Conservation (phyloP, 2,888 invertebrate species). For the Syrphus vitripennis region DNA sequence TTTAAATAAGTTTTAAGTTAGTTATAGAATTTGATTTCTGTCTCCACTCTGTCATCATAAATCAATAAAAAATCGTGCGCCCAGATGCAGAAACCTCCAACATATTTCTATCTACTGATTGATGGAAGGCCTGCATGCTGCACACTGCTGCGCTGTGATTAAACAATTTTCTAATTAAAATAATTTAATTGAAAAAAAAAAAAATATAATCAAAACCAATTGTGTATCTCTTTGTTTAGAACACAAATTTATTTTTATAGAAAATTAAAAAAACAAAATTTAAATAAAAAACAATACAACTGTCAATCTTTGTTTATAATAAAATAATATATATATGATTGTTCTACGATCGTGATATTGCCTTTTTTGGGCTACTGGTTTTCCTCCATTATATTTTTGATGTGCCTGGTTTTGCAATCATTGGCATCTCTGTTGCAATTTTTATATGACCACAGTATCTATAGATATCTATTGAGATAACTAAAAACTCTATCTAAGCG, state of each 20-base stretch:
- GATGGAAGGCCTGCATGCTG: neutral
- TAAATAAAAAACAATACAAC: slow-evolving; percentile 65
- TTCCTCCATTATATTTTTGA: slow-evolving; percentile 39
- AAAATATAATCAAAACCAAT: no score
- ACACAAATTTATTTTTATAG: neutral
- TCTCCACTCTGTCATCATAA: slow-evolving; percentile 48
- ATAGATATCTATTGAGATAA: neutral
- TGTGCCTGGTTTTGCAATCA: neutral
- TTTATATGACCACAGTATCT: slow-evolving; percentile 49
- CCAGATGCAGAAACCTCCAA: slow-evolving; percentile 16
- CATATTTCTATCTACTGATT: neutral
- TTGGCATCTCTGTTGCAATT: slow-evolving; percentile 35
- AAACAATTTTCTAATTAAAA: slow-evolving; percentile 66
- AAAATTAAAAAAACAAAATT: slow-evolving; percentile 7
- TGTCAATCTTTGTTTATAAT: slow-evolving; percentile 41
- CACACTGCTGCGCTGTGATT: slow-evolving; percentile 8
- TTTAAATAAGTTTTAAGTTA: slow-evolving; percentile 4
- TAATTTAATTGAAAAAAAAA: slow-evolving; percentile 53
- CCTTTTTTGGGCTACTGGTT: slow-evolving; percentile 63
- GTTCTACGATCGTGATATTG: slow-evolving; percentile 55
- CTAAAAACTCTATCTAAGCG: neutral
- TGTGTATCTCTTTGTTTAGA: neutral
- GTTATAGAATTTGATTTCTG: slow-evolving; percentile 37
- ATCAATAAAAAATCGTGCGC: slow-evolving; percentile 60
- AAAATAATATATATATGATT: neutral